Evolutionary conservation across 1,140 invertebrate genomes (phyloP).

Genomic region (Euglossa dilemma): DNA sequence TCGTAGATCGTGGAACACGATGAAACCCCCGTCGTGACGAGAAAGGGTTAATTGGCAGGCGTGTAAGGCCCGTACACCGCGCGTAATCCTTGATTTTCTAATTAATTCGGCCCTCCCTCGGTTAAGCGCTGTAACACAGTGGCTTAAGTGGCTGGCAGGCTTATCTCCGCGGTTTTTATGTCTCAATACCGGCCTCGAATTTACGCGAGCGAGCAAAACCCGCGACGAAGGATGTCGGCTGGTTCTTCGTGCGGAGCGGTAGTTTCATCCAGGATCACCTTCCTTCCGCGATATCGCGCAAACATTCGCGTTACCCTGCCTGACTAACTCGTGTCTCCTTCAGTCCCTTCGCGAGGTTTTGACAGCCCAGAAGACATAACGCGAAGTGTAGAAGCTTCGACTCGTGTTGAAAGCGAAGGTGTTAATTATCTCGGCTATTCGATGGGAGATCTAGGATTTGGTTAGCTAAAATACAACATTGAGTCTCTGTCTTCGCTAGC

Average conservation of each 20-base stretch:
- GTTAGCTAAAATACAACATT: too few relatives aligned
- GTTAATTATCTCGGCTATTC: too few relatives aligned
- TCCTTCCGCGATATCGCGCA: background rate
- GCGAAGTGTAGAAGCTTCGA: too few relatives aligned
- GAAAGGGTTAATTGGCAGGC: slow-evolving; percentile 33
- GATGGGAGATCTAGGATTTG: too few relatives aligned
- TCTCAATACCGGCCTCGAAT: slow-evolving; percentile 39
- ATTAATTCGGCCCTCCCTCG: slow-evolving; percentile 11
- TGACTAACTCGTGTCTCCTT: background rate
- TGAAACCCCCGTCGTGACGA: background rate
- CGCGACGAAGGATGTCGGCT: background rate
- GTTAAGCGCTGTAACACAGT: background rate
- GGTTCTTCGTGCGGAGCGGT: slow-evolving; percentile 2
- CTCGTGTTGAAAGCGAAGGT: too few relatives aligned
- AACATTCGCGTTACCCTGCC: slow-evolving; percentile 11
- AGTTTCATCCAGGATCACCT: background rate
- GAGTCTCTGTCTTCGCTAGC: too few relatives aligned
- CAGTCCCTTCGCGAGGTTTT: too few relatives aligned
- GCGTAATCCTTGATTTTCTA: slow-evolving; percentile 24
- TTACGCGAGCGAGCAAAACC: slow-evolving; percentile 17
- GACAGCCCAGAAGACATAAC: too few relatives aligned
- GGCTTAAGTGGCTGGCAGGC: background rate
- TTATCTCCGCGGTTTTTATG: slow-evolving; percentile 44
- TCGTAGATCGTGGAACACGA: background rate
- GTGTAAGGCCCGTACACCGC: background rate